Base-by-base conservation (phyloP, 37 sponge, comb jelly and placozoan species). In the Halisarca cf. caerulea region DNA sequence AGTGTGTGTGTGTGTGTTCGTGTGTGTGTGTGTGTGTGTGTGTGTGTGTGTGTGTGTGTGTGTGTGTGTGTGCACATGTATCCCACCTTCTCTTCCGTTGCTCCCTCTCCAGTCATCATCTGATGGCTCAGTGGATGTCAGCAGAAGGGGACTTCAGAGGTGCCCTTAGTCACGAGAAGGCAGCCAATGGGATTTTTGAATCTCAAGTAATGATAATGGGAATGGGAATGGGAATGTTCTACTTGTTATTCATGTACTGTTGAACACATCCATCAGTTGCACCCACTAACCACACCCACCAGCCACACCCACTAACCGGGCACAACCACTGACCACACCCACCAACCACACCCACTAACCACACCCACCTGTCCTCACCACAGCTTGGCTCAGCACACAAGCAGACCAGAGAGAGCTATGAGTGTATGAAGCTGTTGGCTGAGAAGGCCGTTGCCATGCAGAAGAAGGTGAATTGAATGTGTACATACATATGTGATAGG, bases 391-490 rank as follows among this genome's bases (percentile, higher is more conserved):
- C 38, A 8, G 88, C 85, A 0, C 90, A 94, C 84, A 83, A 94
- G 28, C 78, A 86, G 45, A 94, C 96, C 0, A 87, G 90, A 72
- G 94, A 91, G 79, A 96, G 96, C 47, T 86, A 80, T 20, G 86
- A 80, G 23, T 93, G 91, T 82, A 83, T 98, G 66, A 62, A 88
- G 37, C 87, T 88, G 55, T 82, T 98, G 41, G 94, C 98, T 0
- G 90, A 84, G 82, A 91, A 90, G 73, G 98, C 98, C 0, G 98
- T 98, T 17, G 78, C 85, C 27, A 86, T 98, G 88, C 96, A 98
- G 90, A 97, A 97, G 78, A 86, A 87, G 79, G 93, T 92, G 34
- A 24, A 60, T 4, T 7, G 30, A 3, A 32, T 17, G 2, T 8
- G 57, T 68, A 18, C 35, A 30, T 6, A 17, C 32, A 30, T 3